Conservation (phyloP, 2,113 vertebrate species). For the Panthera tigris region DNA sequence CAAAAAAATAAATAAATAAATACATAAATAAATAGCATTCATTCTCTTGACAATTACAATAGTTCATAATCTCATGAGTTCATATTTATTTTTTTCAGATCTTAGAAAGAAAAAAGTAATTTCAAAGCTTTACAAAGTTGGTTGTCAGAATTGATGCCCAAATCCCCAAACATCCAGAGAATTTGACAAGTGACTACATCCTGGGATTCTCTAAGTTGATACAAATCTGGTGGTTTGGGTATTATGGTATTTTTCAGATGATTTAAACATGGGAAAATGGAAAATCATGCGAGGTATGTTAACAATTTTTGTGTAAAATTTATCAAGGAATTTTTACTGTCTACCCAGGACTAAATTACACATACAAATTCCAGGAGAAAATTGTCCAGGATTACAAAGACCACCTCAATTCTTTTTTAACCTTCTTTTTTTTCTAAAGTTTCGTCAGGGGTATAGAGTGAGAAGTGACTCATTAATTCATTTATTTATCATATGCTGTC, state of each 20-base stretch:
- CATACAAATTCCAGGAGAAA: background rate
- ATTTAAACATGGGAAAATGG: background rate
- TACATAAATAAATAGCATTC: background rate
- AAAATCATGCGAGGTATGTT: background rate
- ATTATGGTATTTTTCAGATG: background rate
- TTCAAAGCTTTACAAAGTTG: background rate
- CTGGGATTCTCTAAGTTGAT: background rate
- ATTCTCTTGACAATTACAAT: background rate
- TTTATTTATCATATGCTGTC: background rate
- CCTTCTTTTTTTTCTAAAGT: background rate
- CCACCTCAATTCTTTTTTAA: background rate
- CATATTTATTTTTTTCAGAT: background rate
- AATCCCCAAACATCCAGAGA: background rate
- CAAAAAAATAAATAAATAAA: background rate
- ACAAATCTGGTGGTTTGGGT: background rate
- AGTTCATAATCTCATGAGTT: background rate
- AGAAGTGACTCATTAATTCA: background rate
- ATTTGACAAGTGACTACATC: background rate
- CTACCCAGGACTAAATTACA: background rate
- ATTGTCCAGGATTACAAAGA: background rate
- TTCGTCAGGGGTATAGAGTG: background rate
- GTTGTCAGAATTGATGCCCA: background rate
- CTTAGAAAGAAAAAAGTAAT: background rate
- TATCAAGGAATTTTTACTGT: background rate
- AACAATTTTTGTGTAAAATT: background rate